These are phyloP conservation scores for Sinocyclocheilus maitianheensis DNA, from an alignment of 2,113 vertebrate genomes.

Conservation along the genomic window DNA sequence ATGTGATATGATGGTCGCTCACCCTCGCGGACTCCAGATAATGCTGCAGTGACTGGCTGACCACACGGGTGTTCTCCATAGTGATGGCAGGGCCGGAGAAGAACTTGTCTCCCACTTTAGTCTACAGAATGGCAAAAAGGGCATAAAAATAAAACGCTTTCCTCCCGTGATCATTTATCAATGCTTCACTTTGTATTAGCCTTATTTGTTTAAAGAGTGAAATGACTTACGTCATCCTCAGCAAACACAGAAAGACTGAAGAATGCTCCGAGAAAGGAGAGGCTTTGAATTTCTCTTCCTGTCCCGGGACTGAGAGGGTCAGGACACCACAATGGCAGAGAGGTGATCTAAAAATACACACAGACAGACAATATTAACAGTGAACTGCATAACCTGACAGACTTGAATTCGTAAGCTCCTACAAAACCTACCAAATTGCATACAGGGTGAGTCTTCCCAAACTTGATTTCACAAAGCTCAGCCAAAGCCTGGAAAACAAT, in stretches of 20 bases:
- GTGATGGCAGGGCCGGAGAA: conserved; percentile 98
- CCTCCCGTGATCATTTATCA: neutral
- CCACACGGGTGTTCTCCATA: conserved; percentile 94
- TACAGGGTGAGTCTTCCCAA: conserved; percentile 93
- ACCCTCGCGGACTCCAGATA: conserved; percentile 95
- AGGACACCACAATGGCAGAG: conserved; percentile 91
- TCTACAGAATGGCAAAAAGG: conserved; percentile 68
- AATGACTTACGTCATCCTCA: conserved; percentile 93
- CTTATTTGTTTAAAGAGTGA: neutral
- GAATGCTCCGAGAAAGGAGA: conserved; percentile 92
- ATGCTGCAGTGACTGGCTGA: conserved; percentile 96
- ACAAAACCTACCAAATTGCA: conserved; percentile 90
- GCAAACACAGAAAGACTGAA: conserved; percentile 97
- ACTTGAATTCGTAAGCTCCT: neutral
- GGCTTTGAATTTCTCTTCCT: conserved; percentile 93
- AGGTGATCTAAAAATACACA: conserved; percentile 78
- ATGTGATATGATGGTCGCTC: conserved; percentile 55
- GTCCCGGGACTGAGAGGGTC: conserved; percentile 89
- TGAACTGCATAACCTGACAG: neutral
- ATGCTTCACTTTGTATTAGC: neutral
- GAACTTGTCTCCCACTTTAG: conserved; percentile 96
- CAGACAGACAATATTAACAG: neutral
- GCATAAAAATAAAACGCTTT: neutral
- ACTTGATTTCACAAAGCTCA: conserved; percentile 98
- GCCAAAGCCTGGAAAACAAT: conserved; percentile 86